These are phyloP conservation scores for Spisula solida DNA, from an alignment of 2,888 invertebrate genomes.

Conservation along the genomic window DNA sequence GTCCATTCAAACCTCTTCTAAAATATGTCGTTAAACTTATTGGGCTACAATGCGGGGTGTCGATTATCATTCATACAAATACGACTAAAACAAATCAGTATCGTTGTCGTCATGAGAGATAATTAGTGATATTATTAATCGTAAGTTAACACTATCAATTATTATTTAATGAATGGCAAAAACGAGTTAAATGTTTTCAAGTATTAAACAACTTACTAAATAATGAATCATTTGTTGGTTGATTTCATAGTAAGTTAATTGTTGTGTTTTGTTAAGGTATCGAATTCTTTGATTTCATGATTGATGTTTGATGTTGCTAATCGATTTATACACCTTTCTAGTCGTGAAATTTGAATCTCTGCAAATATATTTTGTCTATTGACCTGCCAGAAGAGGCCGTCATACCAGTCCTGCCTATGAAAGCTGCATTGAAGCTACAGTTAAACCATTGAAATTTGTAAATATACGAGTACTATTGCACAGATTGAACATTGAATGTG, in stretches of 20 bases:
- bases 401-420: too few species aligned
- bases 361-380: background rate
- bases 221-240: background rate
- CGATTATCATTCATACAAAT: slow-evolving; percentile 33
- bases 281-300: background rate
- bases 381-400: too few species aligned
- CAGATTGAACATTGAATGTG: too few species aligned
- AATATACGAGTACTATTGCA: too few species aligned
- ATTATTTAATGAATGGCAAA: background rate
- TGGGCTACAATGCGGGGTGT: background rate
- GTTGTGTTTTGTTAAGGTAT: background rate
- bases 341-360: background rate
- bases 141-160: background rate
- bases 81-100: slow-evolving; percentile 28
- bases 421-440: too few species aligned
- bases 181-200: background rate
- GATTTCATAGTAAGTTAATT: background rate
- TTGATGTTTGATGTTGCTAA: background rate
- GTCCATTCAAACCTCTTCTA: slow-evolving; percentile 18
- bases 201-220: background rate
- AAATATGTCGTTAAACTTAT: slow-evolving; percentile 19
- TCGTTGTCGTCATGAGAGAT: slow-evolving; percentile 34
- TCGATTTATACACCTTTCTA: background rate
- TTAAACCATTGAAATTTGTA: too few species aligned
- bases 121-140: slow-evolving; percentile 11